Conservation (phyloP, 1,140 invertebrate genomes). For the Bombus pyrosoma region DNA sequence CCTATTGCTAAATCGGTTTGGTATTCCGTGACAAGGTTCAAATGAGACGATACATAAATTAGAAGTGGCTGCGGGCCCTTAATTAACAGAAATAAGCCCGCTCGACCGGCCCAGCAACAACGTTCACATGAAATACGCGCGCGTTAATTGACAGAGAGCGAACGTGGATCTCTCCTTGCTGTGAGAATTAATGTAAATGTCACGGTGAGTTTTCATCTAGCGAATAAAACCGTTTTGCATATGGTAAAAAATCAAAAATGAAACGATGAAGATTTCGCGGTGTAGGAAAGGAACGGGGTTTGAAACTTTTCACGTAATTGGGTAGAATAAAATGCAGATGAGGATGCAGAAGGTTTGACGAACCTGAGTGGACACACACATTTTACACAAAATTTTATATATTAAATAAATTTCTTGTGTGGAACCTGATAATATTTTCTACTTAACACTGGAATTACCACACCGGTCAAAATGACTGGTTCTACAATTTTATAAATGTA, state of each 20-base stretch:
- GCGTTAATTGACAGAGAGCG: slow-evolving; percentile 11
- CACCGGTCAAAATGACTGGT: too few species aligned
- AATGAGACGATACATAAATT: slow-evolving; percentile 17
- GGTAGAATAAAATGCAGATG: background rate
- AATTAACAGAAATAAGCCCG: slow-evolving; percentile 26
- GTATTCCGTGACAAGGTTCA: slow-evolving; percentile 29
- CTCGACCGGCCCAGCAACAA: too few species aligned
- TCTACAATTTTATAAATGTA: too few species aligned
- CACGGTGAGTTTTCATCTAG: background rate
- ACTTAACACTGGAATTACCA: too few species aligned
- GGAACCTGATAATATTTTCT: too few species aligned
- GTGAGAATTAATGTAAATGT: slow-evolving; percentile 1
- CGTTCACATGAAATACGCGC: background rate
- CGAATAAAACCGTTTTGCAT: background rate
- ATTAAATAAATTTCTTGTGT: background rate
- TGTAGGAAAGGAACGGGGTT: background rate
- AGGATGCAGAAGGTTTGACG: too few species aligned
- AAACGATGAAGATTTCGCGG: background rate
- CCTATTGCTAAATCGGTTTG: slow-evolving; percentile 59
- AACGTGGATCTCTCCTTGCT: background rate
- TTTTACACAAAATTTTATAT: too few species aligned
- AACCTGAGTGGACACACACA: too few species aligned
- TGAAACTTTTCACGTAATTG: background rate
- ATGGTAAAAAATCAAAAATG: background rate
- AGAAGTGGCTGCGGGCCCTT: slow-evolving; percentile 4